A percentile compares a stretch with the other conserved stretches of the same genome.
Conservation (phyloP, 2,113 vertebrate species). For the Pseudopodoces humilis region DNA sequence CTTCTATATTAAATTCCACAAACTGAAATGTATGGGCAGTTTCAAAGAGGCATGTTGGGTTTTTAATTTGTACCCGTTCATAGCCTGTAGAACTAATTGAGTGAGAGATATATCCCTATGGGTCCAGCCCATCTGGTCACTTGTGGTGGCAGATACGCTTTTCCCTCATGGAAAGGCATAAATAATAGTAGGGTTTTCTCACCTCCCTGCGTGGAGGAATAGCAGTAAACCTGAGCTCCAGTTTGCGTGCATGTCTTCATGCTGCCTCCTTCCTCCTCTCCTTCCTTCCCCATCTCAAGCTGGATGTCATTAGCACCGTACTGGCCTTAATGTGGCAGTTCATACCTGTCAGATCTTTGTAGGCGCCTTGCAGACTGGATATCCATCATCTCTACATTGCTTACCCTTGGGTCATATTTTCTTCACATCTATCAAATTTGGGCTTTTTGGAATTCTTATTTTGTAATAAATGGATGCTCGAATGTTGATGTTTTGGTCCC, state of each 20-base stretch:
- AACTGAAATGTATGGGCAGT: not conserved
- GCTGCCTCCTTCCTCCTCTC: not conserved
- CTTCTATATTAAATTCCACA: not conserved
- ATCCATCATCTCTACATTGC: constrained; percentile 22
- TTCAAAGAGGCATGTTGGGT: not conserved
- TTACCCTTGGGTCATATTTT: constrained; percentile 35
- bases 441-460: constrained; percentile 5
- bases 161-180: not conserved
- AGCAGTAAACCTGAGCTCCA: not conserved
- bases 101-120: not conserved
- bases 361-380: not conserved
- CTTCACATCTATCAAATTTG: constrained; percentile 38
- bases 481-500: not conserved
- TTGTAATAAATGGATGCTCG: constrained; percentile 10
- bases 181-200: not conserved
- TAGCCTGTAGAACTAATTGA: not conserved
- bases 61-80: not conserved
- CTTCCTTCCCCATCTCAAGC: not conserved
- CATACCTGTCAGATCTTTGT: constrained; percentile 12
- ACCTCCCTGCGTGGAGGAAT: not conserved
- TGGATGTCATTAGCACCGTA: not conserved
- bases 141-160: not conserved
- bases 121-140: not conserved
- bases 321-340: constrained; percentile 25
- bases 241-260: not conserved